Evolutionary conservation across 1,140 invertebrate species (phyloP).

Genomic region (Drosophila funebris): DNA sequence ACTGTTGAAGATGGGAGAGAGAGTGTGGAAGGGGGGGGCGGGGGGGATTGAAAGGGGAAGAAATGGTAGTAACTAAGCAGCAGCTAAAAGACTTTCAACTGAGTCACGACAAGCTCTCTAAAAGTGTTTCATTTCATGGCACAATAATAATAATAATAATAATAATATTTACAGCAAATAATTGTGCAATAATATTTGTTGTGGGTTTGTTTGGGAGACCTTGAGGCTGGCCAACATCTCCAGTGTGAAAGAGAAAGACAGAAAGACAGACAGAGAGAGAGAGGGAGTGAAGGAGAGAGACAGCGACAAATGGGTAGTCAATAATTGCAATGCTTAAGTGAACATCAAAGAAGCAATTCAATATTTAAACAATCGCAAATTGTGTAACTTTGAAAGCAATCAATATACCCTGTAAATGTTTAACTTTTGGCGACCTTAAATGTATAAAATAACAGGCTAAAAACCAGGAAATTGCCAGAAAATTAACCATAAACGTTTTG

Average conservation of each 20-base stretch:
- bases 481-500: neutral
- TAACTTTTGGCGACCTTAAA: too few relatives aligned
- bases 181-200: conserved; percentile 60
- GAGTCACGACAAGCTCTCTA: conserved; percentile 16
- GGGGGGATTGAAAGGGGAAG: neutral
- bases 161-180: conserved; percentile 64
- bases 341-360: conserved; percentile 24
- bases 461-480: too few relatives aligned
- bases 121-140: conserved; percentile 56
- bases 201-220: conserved; percentile 15
- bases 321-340: conserved; percentile 59
- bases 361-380: conserved; percentile 9
- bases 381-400: neutral
- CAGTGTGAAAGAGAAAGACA: neutral
- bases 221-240: conserved; percentile 22
- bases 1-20: conserved; percentile 5
- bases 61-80: neutral
- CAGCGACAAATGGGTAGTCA: conserved; percentile 15
- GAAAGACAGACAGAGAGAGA: too few relatives aligned
- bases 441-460: too few relatives aligned
- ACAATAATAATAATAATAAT: conserved; percentile 13
- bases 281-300: neutral
- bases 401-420: too few relatives aligned
- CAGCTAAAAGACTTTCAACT: conserved; percentile 21
- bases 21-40: conserved; percentile 2